phyloP scores from a whole-genome alignment of 2,797 vertebrate species.

The Acrocephalus scirpaceus region DNA sequence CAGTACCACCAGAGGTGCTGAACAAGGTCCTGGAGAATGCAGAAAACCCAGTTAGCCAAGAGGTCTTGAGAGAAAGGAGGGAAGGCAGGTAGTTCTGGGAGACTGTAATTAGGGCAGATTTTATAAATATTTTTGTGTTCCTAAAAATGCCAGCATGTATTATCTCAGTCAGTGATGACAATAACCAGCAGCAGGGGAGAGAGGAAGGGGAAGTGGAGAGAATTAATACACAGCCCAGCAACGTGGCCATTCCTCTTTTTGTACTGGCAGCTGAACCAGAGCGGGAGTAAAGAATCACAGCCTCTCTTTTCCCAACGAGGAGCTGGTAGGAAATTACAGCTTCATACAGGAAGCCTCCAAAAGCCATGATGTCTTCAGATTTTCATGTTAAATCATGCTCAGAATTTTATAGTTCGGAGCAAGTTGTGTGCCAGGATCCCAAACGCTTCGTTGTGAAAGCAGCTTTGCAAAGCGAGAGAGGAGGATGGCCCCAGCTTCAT shows the following conservation, averaged over 20 bases:
- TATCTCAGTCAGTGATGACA: constrained; percentile 33
- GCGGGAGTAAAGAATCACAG: neutral
- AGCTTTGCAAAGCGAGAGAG: neutral
- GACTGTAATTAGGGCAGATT: constrained; percentile 16
- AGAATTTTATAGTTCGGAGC: constrained; percentile 37
- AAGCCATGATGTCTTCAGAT: neutral
- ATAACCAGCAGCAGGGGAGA: constrained; percentile 49
- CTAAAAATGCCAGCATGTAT: constrained; percentile 37
- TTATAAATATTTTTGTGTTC: constrained; percentile 57
- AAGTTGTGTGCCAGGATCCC: constrained; percentile 24
- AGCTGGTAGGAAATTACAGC: neutral
- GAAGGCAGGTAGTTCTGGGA: constrained; percentile 6
- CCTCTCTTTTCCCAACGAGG: neutral
- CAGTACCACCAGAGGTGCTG: neutral
- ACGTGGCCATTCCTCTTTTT: neutral
- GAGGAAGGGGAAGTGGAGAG: constrained; percentile 48
- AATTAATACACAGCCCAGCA: neutral
- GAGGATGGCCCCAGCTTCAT: neutral
- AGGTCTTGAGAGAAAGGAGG: neutral
- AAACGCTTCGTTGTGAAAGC: constrained; percentile 36
- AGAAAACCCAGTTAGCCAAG: neutral
- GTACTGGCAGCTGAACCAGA: neutral
- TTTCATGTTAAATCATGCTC: constrained; percentile 63
- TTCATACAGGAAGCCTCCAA: neutral
- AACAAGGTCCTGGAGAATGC: neutral